A percentile compares a stretch with the other conserved stretches of the same genome.
Conservation (phyloP, 2,797 vertebrate species). For the Lepus townsendii region DNA sequence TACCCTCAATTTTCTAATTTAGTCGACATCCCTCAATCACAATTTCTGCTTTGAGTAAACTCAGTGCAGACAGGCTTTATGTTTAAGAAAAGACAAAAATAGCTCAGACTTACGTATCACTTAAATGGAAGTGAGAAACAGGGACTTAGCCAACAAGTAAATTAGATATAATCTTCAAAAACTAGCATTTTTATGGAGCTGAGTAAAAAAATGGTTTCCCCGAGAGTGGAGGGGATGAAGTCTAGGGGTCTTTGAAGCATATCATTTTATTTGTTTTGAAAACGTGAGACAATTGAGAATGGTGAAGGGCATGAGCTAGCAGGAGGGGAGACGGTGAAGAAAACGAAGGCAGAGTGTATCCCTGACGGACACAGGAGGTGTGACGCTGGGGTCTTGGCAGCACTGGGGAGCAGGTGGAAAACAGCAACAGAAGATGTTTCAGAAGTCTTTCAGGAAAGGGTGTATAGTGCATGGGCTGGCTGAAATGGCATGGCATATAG, state of each 20-base stretch:
- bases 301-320: neutral
- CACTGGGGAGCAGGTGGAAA: fast-evolving
- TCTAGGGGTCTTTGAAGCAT: neutral
- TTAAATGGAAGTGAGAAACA: neutral
- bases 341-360: neutral
- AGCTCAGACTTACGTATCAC: neutral
- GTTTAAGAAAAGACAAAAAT: neutral
- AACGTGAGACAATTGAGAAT: neutral
- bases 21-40: neutral
- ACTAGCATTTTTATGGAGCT: neutral
- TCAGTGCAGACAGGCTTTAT: neutral
- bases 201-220: neutral
- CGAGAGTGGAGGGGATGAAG: neutral
- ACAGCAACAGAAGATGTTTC: neutral
- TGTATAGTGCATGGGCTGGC: neutral
- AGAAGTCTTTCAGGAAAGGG: neutral
- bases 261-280: neutral
- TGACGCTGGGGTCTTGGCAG: fast-evolving
- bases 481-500: neutral
- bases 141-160: neutral
- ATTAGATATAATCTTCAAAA: neutral
- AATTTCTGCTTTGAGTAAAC: neutral
- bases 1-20: neutral
- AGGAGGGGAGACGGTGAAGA: neutral
- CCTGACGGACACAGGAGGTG: neutral